Evolutionary conservation across 1,140 invertebrate genomes (phyloP), one percentile per base, ranked within the genome.

Genomic region (Plectus sambesii): DNA sequence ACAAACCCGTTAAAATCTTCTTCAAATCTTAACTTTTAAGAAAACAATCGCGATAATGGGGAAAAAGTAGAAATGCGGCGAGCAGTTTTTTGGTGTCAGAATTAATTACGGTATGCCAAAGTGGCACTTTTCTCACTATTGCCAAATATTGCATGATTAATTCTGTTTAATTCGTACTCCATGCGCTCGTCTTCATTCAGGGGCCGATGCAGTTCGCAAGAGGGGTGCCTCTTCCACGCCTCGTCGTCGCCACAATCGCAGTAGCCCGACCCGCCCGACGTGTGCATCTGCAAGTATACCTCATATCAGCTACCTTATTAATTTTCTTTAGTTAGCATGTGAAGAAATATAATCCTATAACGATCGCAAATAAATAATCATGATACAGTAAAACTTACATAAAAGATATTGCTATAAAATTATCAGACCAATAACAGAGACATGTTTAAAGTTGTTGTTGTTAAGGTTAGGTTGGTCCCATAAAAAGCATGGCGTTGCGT

Each of bases 181-280:
- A 36, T 50, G 3, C 36, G 30, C 15, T 42, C 17, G 25, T 58
- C 42, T 23, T 42, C n/a, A n/a, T n/a, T n/a, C n/a, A n/a, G n/a
- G n/a, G n/a, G n/a, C n/a, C n/a, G n/a, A 39, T 50, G 58, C 9
- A 69, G 9, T 17, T 42, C 35, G 25, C 64, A 67, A 1, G 57
- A 59, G 42, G 53, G 58, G 23, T 61, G 50, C 6, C 51, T 47
- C 5, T 40, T 60, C 63, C 61, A 66, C 12, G 64, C 64, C 47
- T 67, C 66, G 3, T 24, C 17, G 46, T 67, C 64, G 15, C 64
- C 64, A 44, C 64, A 69, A 44, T 66, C 63, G 42, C 63, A 66
- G 36, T 66, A 66, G 4, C 63, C 63, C 15, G 50, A 49, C 9
- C 63, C 63, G 22, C 39, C 30, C 2, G 64, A 68, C 5, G 62